Conservation (phyloP, 2,797 vertebrate species). For the Eulemur rubriventer region DNA sequence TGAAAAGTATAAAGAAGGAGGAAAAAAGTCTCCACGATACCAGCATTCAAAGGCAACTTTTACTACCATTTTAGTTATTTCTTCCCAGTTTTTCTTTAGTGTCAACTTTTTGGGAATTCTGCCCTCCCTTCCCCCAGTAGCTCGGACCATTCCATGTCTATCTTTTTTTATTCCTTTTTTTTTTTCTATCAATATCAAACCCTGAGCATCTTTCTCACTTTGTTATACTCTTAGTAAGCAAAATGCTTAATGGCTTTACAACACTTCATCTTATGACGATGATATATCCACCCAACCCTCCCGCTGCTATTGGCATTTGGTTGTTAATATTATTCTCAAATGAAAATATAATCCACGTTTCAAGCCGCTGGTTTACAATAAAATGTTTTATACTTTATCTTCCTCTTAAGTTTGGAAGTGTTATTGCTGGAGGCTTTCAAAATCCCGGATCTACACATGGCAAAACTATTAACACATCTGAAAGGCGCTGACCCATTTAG, state of each 20-base stretch:
- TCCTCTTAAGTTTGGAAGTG: neutral
- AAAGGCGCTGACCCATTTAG: neutral
- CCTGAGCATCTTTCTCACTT: neutral
- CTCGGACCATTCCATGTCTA: neutral
- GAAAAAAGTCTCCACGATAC: neutral
- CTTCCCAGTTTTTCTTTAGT: neutral
- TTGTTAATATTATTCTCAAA: neutral
- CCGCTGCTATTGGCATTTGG: neutral
- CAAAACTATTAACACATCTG: neutral
- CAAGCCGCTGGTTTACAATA: neutral
- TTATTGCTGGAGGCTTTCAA: neutral
- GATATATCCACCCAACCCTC: neutral
- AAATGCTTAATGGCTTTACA: neutral
- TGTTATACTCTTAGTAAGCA: neutral
- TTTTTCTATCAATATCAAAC: neutral
- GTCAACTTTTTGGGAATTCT: neutral
- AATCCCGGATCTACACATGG: neutral
- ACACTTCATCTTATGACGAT: neutral
- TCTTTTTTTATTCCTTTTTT: slow-evolving; percentile 1
- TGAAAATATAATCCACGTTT: slow-evolving; percentile 18
- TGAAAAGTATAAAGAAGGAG: neutral
- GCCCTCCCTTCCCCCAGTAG: neutral
- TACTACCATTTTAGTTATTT: neutral
- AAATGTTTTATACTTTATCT: slow-evolving; percentile 6
- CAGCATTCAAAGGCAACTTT: neutral